Percentiles rank a stretch among this genome's conserved stretches.
Conservation (phyloP, 2,797 vertebrate species). For the Numenius phaeopus region DNA sequence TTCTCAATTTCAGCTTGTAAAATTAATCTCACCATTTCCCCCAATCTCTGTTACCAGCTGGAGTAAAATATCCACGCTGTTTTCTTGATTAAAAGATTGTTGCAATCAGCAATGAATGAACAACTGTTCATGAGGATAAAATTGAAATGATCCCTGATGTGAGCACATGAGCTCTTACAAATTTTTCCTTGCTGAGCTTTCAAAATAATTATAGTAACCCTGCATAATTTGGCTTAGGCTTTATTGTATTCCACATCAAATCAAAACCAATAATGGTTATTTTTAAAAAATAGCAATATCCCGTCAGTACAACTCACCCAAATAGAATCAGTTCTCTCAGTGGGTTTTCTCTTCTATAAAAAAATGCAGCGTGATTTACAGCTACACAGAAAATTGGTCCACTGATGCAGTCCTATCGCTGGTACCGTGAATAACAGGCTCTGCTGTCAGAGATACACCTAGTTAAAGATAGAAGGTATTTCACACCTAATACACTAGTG, state of each 20-base stretch:
- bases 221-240: constrained; percentile 13
- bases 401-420: neutral
- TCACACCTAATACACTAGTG: neutral
- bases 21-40: neutral
- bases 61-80: constrained; percentile 27
- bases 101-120: constrained; percentile 58
- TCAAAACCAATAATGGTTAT: constrained; percentile 27
- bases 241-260: constrained; percentile 45
- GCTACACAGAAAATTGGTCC: neutral
- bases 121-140: constrained; percentile 41
- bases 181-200: constrained; percentile 57
- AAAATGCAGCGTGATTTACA: neutral
- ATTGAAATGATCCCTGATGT: constrained; percentile 38
- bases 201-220: constrained; percentile 59
- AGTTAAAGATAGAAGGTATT: neutral
- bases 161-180: constrained; percentile 40
- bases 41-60: constrained; percentile 6
- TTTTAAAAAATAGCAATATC: constrained; percentile 35
- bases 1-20: constrained; percentile 29
- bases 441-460: neutral
- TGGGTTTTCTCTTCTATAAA: neutral
- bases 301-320: constrained; percentile 17
- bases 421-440: neutral
- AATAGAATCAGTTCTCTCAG: constrained; percentile 35
- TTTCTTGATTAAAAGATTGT: constrained; percentile 73